A percentile compares a stretch with the other conserved stretches of the same genome.
Evolutionary conservation across 1,140 invertebrate species (phyloP).

Genomic region (Harpegnathos saltator): DNA sequence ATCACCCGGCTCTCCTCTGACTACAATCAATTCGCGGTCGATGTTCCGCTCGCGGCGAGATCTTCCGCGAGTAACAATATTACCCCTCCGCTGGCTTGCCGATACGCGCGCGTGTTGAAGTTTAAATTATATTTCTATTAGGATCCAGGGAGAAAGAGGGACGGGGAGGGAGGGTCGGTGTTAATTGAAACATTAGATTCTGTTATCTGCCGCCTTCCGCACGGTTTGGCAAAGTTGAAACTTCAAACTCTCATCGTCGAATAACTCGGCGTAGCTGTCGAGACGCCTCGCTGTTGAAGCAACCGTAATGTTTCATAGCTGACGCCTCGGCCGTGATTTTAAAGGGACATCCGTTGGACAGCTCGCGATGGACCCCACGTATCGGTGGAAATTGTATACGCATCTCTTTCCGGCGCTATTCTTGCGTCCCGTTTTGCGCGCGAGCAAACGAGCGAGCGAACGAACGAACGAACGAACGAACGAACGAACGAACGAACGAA

Average conservation of each 20-base stretch:
- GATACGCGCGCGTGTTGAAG: background rate
- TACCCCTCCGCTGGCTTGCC: background rate
- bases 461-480: conserved; percentile 30
- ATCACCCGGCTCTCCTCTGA: background rate
- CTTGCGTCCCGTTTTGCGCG: conserved; percentile 9
- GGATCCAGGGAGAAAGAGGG: background rate
- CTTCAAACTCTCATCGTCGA: too few species aligned
- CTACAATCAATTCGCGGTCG: background rate
- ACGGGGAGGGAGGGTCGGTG: background rate
- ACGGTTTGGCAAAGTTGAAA: background rate
- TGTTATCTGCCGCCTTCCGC: background rate
- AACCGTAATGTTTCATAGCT: conserved; percentile 9
- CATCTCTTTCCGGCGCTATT: conserved; percentile 14
- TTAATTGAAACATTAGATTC: background rate
- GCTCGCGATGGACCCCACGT: background rate
- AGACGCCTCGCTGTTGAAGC: background rate
- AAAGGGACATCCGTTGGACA: background rate
- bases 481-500: background rate
- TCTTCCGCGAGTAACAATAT: background rate
- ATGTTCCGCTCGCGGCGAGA: background rate
- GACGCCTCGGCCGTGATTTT: background rate
- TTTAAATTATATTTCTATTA: conserved; percentile 5
- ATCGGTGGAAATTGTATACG: conserved; percentile 21
- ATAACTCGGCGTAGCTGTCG: too few species aligned
- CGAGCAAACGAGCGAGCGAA: conserved; percentile 14